Base-by-base conservation (phyloP, 2,888 invertebrate species). In the Plusia festucae region DNA sequence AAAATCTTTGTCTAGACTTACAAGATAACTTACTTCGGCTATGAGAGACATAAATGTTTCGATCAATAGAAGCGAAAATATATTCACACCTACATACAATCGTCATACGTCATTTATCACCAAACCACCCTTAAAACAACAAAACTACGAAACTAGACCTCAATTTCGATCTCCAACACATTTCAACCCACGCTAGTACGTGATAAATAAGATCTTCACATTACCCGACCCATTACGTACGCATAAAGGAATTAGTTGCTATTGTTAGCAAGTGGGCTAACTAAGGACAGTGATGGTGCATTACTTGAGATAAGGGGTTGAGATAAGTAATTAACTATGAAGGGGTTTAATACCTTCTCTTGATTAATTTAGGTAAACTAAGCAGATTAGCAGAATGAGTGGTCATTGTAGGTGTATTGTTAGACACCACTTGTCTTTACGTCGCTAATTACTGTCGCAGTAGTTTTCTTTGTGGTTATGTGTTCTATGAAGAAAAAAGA, bases 211-310 rank as follows among this genome's bases (percentile, higher is more conserved):
- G n/a, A 46, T 40, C 27, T 27, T 34, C 1, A 53, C 40, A 40
- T 54, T 53, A 27, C 52, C 53, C 22, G 34, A 40, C 15, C 20
- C 16, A 65, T 62, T 69, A 75, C 22, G 22, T 63, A 68, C 60
- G 65, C 55, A 58, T 79, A 61, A 54, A 60, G 53, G 63, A 32
- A 65, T 75, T 75, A 62, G 54, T 60, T 27, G 20, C 76, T 60
- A 58, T 65, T 66, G 57, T 61, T 58, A 16, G 13, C 11, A 27
- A n/a, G 13, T 40, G 55, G 15, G 18, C 46, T 49, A 18, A 24
- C 56, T 24, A 57, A 24, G 44, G 55, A 34, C 4, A 5, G 20
- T 65, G 73, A 60, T 40, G 20, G 11, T 46, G 68, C 60, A 77
- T 77, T 64, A 55, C 59, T 53, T 51, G 18, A 32, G n/a, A n/a